Base-by-base conservation (phyloP, 2,113 vertebrate species). In the Choloepus hoffmanni region DNA sequence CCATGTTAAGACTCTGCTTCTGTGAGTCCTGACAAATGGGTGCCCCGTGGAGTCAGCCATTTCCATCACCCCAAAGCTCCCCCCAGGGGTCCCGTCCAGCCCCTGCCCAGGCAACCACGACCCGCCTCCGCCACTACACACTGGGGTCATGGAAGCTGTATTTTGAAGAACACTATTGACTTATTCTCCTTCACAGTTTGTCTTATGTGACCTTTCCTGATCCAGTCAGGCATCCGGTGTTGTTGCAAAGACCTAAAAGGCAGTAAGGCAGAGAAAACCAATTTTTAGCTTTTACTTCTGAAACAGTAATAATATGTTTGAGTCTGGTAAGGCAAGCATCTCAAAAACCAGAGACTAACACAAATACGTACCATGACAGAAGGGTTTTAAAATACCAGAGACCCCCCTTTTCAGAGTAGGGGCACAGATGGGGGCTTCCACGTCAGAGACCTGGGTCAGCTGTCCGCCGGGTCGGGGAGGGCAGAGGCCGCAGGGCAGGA, bases 341-440 rank as follows among this genome's bases (percentile, higher is more conserved):
- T 18, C 19, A 21, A 3, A 5, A n/a, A 1, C 2, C 45, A 26
- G 72, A 23, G 63, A 26, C 53, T 4, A 11, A 6, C 16, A 3
- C 8, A 40, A 33, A 12, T 2, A 13, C 18, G 7, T 16, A 9
- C 14, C 33, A 1, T 0, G 13, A 1, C 13, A n/a, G 6, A 5
- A 19, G 79, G 10, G 40, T 18, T 50, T 14, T 45, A 26, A 3
- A 21, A 10, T 1, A 4, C 24, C 15, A 26, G 15, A 1, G 4
- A n/a, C 16, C 1, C 16, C 53, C 77, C n/a, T 48, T 13, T 36
- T 16, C 9, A 36, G 11, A 40, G 58, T 6, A 26, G 63, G 11
- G 5, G 5, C 68, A 28, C 33, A 36, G 12, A 15, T 15, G 72
- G 5, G n/a, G 7, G 2, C n/a, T 19, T 8, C 1, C 15, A 1